Evolutionary conservation across 53 echinoderm and acorn worm species (phyloP).

Genomic region (Echinometra lucunter): DNA sequence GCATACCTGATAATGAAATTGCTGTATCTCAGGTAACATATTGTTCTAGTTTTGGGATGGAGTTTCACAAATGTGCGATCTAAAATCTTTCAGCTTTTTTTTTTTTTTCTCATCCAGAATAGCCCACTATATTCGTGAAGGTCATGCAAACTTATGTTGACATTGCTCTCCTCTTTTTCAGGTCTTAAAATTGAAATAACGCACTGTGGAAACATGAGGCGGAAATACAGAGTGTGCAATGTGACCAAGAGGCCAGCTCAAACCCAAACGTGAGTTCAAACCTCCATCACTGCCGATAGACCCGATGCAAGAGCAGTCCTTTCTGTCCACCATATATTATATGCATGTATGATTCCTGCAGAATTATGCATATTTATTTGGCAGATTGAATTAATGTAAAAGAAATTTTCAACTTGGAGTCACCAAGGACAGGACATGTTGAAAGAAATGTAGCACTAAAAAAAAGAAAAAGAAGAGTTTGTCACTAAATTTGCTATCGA

Average conservation of each 20-base stretch:
- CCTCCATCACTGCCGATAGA: background rate
- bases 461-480: background rate
- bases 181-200: constrained; percentile 99
- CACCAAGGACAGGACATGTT: background rate
- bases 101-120: too few species aligned
- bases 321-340: too few species aligned
- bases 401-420: background rate
- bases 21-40: background rate
- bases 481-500: background rate
- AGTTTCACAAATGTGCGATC: background rate
- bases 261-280: constrained; percentile 91
- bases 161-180: constrained; percentile 49
- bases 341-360: background rate
- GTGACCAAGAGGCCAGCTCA: constrained; percentile 97
- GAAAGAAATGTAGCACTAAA: background rate
- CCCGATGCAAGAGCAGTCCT: too few species aligned
- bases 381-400: background rate
- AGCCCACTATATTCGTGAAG: too few species aligned
- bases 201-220: constrained; percentile 98
- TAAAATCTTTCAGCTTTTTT: background rate
- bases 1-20: background rate
- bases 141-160: background rate
- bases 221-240: constrained; percentile 99
- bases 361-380: background rate
- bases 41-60: background rate